These are phyloP conservation scores for Cyprinodon tularosa DNA, from an alignment of 2,113 vertebrate species.

Conservation along the genomic window DNA sequence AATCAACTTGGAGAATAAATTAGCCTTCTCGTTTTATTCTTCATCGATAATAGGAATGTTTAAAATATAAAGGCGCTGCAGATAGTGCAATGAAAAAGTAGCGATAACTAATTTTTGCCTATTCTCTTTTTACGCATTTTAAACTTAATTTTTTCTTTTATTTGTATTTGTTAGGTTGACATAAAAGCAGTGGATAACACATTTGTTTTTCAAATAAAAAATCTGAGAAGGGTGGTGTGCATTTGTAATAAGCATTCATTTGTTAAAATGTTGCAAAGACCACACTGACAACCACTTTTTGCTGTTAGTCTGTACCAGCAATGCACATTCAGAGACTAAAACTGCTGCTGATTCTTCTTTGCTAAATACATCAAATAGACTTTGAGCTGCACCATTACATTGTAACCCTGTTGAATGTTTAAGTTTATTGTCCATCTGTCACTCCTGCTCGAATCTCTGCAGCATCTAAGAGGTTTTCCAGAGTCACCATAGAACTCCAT, in stretches of 20 bases:
- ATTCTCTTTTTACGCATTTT: neutral
- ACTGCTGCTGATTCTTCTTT: neutral
- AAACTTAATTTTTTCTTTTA: neutral
- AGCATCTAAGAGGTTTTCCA: no score
- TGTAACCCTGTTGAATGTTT: no score
- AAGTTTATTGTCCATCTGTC: no score
- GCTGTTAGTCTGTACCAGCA: neutral
- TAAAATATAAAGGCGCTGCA: conserved; percentile 11
- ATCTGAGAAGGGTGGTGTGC: neutral
- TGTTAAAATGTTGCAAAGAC: no score
- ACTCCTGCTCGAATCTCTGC: neutral
- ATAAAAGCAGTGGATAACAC: neutral
- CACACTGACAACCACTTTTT: no score
- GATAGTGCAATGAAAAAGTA: neutral
- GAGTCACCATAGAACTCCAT: no score
- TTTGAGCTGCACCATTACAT: neutral
- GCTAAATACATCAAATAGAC: neutral
- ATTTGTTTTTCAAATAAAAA: neutral
- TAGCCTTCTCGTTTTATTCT: conserved; percentile 22
- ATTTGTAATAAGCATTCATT: neutral
- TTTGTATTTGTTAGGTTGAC: neutral
- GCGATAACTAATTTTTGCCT: conserved; percentile 7
- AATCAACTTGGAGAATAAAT: conserved; percentile 45
- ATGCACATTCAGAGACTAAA: neutral
- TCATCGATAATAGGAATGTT: conserved; percentile 10